Evolutionary conservation across 1,140 invertebrate species (phyloP), one percentile per base, ranked within the genome.

Genomic region (Heliconius nattereri): DNA sequence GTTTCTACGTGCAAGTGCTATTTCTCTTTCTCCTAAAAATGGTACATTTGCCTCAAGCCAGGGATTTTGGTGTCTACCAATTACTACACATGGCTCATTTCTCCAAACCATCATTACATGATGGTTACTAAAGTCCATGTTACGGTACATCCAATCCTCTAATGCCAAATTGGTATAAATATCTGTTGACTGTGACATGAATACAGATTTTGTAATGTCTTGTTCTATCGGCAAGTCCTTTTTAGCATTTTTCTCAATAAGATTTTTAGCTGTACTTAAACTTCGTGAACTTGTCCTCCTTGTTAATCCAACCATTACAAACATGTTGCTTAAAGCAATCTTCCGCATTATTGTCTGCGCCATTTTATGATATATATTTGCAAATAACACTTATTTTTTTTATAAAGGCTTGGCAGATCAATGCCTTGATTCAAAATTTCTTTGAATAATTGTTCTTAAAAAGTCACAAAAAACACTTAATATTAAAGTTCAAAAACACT

Each of bases 11-110:
- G 97, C 99, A 23, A 99, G 85, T 3, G 95, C 91, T 71, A 99
- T 96, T 23, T 96, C 96, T 32, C 95, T 93, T 49, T 96, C 95
- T 71, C 95, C 89, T 29, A 97, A 84, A 49, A 94, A 95, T 5
- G 96, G 94, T 1, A 98, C 91, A 90, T 99, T 98, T 3, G 97
- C 96, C 94, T 99, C 99, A 26, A 97, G 90, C 97, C 98, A 99
- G 2, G 98, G 98, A 94, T 99, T 99, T 92, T 99, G 99, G 94
- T 99, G 98, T 57, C 98, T 95, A 2, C 99, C 99, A 89, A 99
- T 97, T 0, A 99, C 98, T 73, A 99, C 97, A 90, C 98, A 97
- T 0, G 98, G 98, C 84, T 97, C 95, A 94, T 99, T 99, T 73
- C 96, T 95, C 98, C 98, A 99, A 60, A 99, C 92, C 85, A 99